phyloP scores from a whole-genome alignment of 2,797 vertebrate species.

The Odontamblyopus lacepedii region DNA sequence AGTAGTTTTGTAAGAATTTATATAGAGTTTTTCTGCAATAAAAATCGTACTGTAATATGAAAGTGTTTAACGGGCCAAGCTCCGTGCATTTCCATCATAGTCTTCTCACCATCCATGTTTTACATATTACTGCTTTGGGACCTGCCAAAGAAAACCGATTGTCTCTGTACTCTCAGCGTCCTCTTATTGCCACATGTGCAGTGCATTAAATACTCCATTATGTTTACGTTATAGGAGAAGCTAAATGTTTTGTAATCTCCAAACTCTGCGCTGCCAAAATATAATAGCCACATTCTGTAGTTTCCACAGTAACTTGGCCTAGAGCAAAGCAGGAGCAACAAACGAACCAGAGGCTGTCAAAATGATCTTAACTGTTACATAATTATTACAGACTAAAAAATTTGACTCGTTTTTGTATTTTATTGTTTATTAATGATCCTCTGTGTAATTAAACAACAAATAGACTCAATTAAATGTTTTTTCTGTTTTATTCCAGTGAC shows the following conservation, averaged over 20 bases:
- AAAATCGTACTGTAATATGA: neutral
- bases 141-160: neutral
- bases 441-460: no score
- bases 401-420: no score
- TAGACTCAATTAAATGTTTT: no score
- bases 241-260: neutral
- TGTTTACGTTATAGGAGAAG: neutral
- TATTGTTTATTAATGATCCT: no score
- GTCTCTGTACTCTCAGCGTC: neutral
- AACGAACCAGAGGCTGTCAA: neutral
- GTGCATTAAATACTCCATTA: conserved; percentile 1
- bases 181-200: neutral
- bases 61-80: neutral
- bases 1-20: neutral
- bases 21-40: neutral
- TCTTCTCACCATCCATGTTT: neutral
- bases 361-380: neutral
- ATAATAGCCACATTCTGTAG: neutral
- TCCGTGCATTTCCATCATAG: neutral
- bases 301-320: neutral
- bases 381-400: no score
- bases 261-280: neutral
- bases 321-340: neutral
- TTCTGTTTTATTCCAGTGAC: no score
- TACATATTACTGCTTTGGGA: neutral